A percentile compares a stretch with the other conserved stretches of the same genome.
Evolutionary conservation across 2,113 vertebrate species (phyloP).

Genomic region (Pristiophorus japonicus): DNA sequence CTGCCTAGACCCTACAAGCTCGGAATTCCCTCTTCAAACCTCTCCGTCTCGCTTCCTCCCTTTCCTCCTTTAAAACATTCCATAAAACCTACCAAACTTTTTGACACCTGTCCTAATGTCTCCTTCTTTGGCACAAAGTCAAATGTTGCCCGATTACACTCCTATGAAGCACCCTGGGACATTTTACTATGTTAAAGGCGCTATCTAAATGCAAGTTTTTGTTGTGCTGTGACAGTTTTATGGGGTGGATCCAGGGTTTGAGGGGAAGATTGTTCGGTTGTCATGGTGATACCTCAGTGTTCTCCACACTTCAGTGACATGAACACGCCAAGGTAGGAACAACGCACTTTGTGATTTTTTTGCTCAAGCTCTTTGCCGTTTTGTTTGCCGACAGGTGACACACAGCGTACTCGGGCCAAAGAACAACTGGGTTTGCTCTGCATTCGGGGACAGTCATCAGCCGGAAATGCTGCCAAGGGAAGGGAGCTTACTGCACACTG

Average conservation of each 20-base stretch:
- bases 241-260: background rate
- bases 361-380: background rate
- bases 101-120: background rate
- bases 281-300: background rate
- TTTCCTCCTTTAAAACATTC: background rate
- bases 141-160: background rate
- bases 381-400: slow-evolving; percentile 1
- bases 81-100: background rate
- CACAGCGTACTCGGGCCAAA: background rate
- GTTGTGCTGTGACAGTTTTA: background rate
- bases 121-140: background rate
- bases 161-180: background rate
- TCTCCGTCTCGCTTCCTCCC: background rate
- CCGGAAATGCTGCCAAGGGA: background rate
- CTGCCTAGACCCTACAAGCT: background rate
- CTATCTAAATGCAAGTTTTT: background rate
- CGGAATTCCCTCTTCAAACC: background rate
- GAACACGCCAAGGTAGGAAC: no score
- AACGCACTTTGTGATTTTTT: no score
- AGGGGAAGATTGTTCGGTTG: background rate
- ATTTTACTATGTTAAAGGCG: background rate
- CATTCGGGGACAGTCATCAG: background rate
- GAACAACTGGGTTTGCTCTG: background rate
- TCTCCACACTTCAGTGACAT: no score
- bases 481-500: no score